Evolutionary conservation across 2,888 invertebrate genomes (phyloP).

Genomic region (Epicampocera succincta): DNA sequence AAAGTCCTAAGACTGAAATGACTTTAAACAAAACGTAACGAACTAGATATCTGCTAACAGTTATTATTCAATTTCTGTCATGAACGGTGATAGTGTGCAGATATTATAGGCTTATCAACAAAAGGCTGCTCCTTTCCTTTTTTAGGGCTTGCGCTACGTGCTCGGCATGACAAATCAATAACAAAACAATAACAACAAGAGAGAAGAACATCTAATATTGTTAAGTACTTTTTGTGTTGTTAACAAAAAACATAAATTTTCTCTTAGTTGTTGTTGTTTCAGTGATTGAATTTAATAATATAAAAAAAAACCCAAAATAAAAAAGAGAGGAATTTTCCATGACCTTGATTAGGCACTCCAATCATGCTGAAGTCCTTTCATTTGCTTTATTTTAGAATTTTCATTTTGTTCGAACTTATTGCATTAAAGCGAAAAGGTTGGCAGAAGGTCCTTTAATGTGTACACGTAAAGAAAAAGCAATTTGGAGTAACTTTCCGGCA

Average conservation of each 20-base stretch:
- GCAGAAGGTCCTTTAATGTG: slow-evolving; percentile 3
- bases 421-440: slow-evolving; percentile 34
- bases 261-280: slow-evolving; percentile 32
- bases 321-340: slow-evolving; percentile 32
- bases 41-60: slow-evolving; percentile 29
- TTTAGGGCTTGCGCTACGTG: slow-evolving; percentile 60
- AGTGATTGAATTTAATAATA: slow-evolving; percentile 63
- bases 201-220: slow-evolving; percentile 52
- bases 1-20: slow-evolving; percentile 1
- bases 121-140: slow-evolving; percentile 53
- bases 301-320: background rate
- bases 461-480: no score
- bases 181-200: background rate
- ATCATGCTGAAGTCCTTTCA: slow-evolving; percentile 66
- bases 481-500: no score
- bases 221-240: slow-evolving; percentile 65
- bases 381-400: slow-evolving; percentile 31
- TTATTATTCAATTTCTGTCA: slow-evolving; percentile 63
- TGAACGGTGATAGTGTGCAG: slow-evolving; percentile 41
- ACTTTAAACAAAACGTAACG: slow-evolving; percentile 54
- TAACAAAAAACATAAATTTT: slow-evolving; percentile 62
- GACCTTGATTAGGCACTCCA: slow-evolving; percentile 64
- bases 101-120: slow-evolving; percentile 69
- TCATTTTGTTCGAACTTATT: slow-evolving; percentile 1
- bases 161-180: slow-evolving; percentile 68